Evolutionary conservation across 2,113 vertebrate genomes (phyloP).

Genomic region (Halcyon senegalensis): DNA sequence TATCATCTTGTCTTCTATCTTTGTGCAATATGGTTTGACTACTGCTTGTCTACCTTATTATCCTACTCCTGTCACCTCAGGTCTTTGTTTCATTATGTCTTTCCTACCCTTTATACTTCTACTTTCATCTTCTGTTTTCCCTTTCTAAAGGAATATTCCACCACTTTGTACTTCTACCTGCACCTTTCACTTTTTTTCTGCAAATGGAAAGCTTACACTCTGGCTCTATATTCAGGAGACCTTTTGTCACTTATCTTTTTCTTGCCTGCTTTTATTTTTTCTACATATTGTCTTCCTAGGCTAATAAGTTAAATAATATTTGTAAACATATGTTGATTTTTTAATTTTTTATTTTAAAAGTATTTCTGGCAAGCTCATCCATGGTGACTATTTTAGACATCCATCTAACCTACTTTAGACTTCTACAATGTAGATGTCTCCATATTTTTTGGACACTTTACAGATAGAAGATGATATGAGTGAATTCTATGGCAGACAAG

Average conservation of each 20-base stretch:
- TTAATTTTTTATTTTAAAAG: not conserved
- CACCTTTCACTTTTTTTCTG: not conserved
- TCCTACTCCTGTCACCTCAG: not conserved
- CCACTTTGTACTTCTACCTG: not conserved
- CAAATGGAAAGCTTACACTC: not conserved
- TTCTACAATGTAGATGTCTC: not conserved
- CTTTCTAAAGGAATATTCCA: not conserved
- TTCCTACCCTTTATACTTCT: not conserved
- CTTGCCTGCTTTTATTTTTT: not conserved
- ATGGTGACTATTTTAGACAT: not conserved
- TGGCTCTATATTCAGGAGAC: not conserved
- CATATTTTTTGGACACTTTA: not conserved
- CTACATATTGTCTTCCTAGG: not conserved
- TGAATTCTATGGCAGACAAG: not conserved
- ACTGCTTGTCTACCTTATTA: not conserved
- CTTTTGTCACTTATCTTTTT: not conserved
- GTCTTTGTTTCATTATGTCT: conserved; percentile 3
- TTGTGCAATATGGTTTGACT: not conserved
- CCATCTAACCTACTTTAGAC: not conserved
- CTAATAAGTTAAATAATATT: not conserved
- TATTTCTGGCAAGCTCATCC: not conserved
- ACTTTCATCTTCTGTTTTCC: not conserved
- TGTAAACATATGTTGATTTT: not conserved
- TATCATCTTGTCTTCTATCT: not conserved
- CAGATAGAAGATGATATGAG: not conserved